Evolutionary conservation across 2,797 vertebrate species (phyloP).

Genomic region (Artibeus lituratus): DNA sequence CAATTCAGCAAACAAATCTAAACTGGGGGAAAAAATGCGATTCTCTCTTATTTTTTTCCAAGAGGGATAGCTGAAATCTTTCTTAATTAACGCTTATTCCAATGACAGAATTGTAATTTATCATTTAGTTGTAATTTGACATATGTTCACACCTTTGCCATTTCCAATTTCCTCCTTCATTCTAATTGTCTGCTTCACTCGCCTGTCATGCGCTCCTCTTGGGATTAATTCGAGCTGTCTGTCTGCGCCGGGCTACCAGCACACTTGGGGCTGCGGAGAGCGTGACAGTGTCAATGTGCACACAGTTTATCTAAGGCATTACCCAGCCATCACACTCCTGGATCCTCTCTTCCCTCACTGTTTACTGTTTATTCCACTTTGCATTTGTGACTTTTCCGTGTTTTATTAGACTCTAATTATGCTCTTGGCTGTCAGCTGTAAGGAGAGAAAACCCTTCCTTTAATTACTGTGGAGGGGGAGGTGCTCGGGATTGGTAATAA

Average conservation of each 20-base stretch:
- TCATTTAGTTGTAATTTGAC: conserved; percentile 99
- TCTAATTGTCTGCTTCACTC: conserved; percentile 98
- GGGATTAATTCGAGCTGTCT: conserved; percentile 99
- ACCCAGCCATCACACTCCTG: conserved; percentile 84
- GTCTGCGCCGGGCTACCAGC: conserved; percentile 94
- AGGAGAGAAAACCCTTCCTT: conserved; percentile 73
- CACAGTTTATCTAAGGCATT: conserved; percentile 88
- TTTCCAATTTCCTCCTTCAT: conserved; percentile 96
- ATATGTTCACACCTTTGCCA: conserved; percentile 98
- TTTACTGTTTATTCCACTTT: conserved; percentile 80
- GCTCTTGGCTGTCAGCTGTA: conserved; percentile 80
- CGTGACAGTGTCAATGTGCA: conserved; percentile 92
- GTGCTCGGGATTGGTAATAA: conserved; percentile 57
- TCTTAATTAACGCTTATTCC: conserved; percentile 91
- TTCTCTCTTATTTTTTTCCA: conserved; percentile 73
- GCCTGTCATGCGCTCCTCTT: conserved; percentile 95
- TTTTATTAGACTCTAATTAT: conserved; percentile 84
- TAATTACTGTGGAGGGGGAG: conserved; percentile 79
- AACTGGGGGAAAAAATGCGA: background rate
- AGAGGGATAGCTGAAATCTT: conserved; percentile 85
- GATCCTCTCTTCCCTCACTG: conserved; percentile 68
- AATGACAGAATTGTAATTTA: conserved; percentile 99
- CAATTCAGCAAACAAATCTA: conserved; percentile 74
- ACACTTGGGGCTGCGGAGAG: conserved; percentile 91
- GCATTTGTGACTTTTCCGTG: conserved; percentile 77